Evolutionary conservation across 2,113 vertebrate species (phyloP).

Genomic region (Tupaia tana): DNA sequence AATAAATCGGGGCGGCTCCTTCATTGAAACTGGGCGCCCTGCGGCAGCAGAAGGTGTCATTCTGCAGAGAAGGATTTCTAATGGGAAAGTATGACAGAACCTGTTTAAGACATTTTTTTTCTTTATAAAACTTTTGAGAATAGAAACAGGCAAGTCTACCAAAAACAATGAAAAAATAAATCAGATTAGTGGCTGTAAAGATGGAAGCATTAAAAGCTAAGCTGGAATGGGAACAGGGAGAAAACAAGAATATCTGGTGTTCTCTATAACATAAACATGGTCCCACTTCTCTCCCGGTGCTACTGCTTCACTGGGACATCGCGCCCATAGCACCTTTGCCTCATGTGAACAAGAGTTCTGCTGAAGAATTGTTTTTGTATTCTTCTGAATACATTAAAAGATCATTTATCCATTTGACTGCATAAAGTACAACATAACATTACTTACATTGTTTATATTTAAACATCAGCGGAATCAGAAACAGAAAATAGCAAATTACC

Average conservation of each 20-base stretch:
- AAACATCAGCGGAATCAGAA: not conserved
- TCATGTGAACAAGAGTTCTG: not conserved
- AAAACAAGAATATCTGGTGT: not conserved
- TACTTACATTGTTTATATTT: not conserved
- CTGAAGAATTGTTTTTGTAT: not conserved
- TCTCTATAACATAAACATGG: not conserved
- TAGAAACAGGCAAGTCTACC: conserved; percentile 5
- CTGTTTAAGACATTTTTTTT: not conserved
- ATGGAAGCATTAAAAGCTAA: not conserved
- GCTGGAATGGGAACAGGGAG: not conserved
- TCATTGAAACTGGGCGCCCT: not conserved
- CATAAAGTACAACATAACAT: not conserved
- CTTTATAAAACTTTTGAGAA: not conserved
- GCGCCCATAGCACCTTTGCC: not conserved
- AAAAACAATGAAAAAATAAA: conserved; percentile 16
- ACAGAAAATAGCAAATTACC: not conserved
- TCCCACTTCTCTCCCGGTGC: not conserved
- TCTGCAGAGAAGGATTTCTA: not conserved
- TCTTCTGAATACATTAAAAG: conserved; percentile 34
- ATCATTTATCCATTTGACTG: not conserved
- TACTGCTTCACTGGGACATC: not conserved
- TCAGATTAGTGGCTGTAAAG: not conserved
- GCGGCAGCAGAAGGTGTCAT: too few species aligned
- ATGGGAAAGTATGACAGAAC: not conserved
- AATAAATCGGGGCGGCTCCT: not conserved